Conservation (phyloP, 30 jellyfish, hydroid and myxozoan species). For the Aurelia sp. region DNA sequence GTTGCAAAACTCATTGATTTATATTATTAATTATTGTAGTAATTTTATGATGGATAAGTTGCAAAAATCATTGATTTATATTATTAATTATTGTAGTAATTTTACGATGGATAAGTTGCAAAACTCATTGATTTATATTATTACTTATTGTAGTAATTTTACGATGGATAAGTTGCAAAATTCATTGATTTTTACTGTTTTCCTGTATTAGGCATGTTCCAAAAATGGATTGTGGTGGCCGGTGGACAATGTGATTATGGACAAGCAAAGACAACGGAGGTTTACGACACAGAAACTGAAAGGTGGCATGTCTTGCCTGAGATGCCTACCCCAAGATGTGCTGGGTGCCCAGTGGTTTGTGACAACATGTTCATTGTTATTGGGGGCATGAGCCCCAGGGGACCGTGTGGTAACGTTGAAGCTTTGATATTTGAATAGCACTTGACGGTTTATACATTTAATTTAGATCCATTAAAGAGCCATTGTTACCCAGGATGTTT, state of each 20-base stretch:
- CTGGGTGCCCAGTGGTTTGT: constrained; percentile 44
- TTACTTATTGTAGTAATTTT: too few relatives aligned
- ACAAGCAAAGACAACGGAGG: constrained; percentile 60
- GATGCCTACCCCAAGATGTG: constrained; percentile 80
- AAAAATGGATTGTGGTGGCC: constrained; percentile 44
- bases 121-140: too few relatives aligned
- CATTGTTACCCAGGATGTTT: neutral
- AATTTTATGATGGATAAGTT: too few relatives aligned
- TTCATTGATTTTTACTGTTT: too few relatives aligned
- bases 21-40: too few relatives aligned
- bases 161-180: too few relatives aligned
- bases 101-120: too few relatives aligned
- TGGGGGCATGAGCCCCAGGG: constrained; percentile 69
- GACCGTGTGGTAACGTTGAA: constrained; percentile 71
- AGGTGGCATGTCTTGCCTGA: constrained; percentile 53
- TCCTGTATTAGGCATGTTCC: constrained; percentile 9
- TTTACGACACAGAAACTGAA: constrained; percentile 40
- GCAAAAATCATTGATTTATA: too few relatives aligned
- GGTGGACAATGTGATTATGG: constrained; percentile 74
- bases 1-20: too few relatives aligned
- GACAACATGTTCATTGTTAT: constrained; percentile 56
- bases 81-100: too few relatives aligned
- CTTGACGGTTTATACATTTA: neutral
- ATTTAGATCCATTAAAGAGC: neutral
- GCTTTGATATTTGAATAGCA: constrained; percentile 47